Evolutionary conservation across 2,113 vertebrate species (phyloP).

Genomic region (Thomomys bottae): DNA sequence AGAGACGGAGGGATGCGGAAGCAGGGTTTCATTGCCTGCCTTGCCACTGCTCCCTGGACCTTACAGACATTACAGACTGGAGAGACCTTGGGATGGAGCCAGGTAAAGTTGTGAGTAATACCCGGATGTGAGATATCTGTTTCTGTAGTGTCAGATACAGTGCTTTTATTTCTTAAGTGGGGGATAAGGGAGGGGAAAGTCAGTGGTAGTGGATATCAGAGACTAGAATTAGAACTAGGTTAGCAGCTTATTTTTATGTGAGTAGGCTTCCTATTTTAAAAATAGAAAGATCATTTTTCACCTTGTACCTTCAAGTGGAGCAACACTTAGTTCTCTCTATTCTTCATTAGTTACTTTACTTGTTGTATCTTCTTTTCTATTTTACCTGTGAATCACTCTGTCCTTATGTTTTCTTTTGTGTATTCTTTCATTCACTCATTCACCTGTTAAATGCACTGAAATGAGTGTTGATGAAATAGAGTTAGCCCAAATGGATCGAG

Average conservation of each 20-base stretch:
- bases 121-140: neutral
- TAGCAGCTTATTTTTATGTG: neutral
- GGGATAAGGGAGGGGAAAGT: neutral
- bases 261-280: neutral
- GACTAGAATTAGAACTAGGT: neutral
- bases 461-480: neutral
- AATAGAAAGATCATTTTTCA: neutral
- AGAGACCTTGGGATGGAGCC: slow-evolving; percentile 48
- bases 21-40: slow-evolving; percentile 12
- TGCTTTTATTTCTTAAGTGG: neutral
- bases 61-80: neutral
- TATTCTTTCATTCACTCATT: neutral
- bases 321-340: neutral
- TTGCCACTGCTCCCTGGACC: neutral
- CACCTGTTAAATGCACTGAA: neutral
- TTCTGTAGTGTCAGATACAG: slow-evolving; percentile 39
- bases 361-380: neutral
- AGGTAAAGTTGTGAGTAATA: neutral
- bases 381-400: neutral
- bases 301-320: neutral
- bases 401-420: neutral
- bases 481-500: neutral
- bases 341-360: neutral
- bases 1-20: neutral
- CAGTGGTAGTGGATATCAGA: neutral